Evolutionary conservation across 1,140 invertebrate genomes (phyloP), one percentile per base, ranked within the genome.

Genomic region (Sycobia sp.): DNA sequence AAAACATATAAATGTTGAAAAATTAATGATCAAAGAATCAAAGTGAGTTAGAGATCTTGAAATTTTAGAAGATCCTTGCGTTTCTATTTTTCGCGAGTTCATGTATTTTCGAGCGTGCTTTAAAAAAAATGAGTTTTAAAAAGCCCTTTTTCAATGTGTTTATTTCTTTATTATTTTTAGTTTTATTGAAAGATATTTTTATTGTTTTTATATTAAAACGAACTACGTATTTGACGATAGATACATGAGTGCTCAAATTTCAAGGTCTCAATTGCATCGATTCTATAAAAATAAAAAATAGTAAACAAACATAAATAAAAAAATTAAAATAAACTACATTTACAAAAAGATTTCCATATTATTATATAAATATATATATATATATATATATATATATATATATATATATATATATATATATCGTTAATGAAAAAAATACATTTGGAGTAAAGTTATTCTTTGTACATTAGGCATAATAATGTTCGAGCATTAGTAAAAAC

Each of bases 21-120:
- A 57, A 63, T 57, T 57, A 63, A 38, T 14, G 29, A 50, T 16
- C 61, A 36, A 57, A 29, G 60, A 62, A 69, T 68, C 66, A 62
- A 62, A 66, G 49, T 62, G 56, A 56, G 54, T 69, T 18, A 41
- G 62, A 63, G 49, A 63, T 66, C 51, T 66, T 66, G 56, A 60
- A 66, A 66, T 55, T 66, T 54, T 14, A 18, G 8, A 57, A 23
- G 14, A 32, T 10, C 8, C 34, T 53, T 43, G n/a, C 9, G 44
- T 23, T 61, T 29, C n/a, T 38, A 18, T 18, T 60, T 55, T 53
- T 36, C 27, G 41, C 43, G 54, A 18, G 46, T 14, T 14, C 43
- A 58, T 53, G 22, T 61, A 43, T 44, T 51, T 43, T 36, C 41
- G 41, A 44, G 14, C 32, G 39, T 46, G 43, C 32, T 62, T 62